Conservation (phyloP, 1,140 invertebrate genomes). For the Aricia agestis region DNA sequence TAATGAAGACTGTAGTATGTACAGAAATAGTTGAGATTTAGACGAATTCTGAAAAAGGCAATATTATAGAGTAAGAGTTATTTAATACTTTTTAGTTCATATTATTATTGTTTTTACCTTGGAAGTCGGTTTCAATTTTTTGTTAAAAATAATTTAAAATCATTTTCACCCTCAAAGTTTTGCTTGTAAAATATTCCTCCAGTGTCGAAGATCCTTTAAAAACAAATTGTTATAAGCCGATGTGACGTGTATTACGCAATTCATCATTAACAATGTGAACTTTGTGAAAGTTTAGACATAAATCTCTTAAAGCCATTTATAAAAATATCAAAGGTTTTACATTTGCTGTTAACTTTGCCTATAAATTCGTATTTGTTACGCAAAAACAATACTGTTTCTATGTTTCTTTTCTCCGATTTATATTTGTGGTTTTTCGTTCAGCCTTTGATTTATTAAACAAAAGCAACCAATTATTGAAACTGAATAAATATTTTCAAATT, state of each 20-base stretch:
- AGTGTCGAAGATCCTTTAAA: background rate
- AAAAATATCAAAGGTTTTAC: background rate
- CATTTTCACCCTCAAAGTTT: background rate
- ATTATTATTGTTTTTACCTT: too few relatives aligned
- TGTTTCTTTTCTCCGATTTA: too few relatives aligned
- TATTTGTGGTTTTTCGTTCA: too few relatives aligned
- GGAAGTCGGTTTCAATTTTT: too few relatives aligned
- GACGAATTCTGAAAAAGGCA: too few relatives aligned
- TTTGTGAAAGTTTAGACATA: background rate
- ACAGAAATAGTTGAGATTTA: too few relatives aligned
- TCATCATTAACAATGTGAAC: background rate
- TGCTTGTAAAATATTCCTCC: background rate
- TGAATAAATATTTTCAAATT: conserved; percentile 12
- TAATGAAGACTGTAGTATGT: too few relatives aligned
- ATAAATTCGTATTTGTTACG: background rate
- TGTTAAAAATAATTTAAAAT: too few relatives aligned
- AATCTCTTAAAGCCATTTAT: background rate
- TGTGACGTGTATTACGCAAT: background rate
- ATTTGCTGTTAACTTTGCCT: background rate
- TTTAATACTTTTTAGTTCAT: too few relatives aligned
- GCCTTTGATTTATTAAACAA: background rate
- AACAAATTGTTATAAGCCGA: background rate
- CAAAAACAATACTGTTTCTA: background rate
- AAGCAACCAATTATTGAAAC: background rate
- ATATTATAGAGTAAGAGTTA: too few relatives aligned